Evolutionary conservation across 2,797 vertebrate species (phyloP).

Genomic region (Semotilus atromaculatus): DNA sequence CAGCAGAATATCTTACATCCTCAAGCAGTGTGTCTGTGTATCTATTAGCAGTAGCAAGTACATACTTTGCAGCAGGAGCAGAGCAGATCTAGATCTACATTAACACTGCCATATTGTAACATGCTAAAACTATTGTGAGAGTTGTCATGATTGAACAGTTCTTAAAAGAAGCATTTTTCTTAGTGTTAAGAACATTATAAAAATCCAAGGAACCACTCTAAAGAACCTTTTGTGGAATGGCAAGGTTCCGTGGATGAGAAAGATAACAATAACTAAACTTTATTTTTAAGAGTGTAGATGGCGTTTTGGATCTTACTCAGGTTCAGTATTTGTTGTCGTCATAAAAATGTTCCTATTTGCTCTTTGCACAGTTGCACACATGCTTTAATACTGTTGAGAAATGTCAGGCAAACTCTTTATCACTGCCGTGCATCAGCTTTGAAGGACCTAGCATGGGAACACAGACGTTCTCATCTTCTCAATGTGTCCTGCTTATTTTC

Average conservation of each 20-base stretch:
- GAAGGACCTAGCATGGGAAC: not conserved
- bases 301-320: not conserved
- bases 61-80: not conserved
- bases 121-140: not conserved
- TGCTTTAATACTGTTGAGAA: not conserved
- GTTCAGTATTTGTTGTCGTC: not conserved
- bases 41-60: not conserved
- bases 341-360: not conserved
- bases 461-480: not conserved
- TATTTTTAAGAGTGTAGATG: not conserved
- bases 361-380: not conserved
- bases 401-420: not conserved
- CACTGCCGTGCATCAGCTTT: not conserved
- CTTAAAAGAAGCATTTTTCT: not conserved
- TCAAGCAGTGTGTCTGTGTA: not conserved
- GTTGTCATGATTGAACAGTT: not conserved
- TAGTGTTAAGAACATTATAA: not conserved
- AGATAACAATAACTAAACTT: not conserved
- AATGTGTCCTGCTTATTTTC: constrained; percentile 22
- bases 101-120: not conserved
- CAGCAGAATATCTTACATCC: not conserved
- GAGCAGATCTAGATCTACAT: not conserved
- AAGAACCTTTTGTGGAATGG: not conserved
- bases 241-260: not conserved
- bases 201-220: not conserved